Evolutionary conservation across 2,888 invertebrate genomes (phyloP).

Genomic region (Lysandra bellargus): DNA sequence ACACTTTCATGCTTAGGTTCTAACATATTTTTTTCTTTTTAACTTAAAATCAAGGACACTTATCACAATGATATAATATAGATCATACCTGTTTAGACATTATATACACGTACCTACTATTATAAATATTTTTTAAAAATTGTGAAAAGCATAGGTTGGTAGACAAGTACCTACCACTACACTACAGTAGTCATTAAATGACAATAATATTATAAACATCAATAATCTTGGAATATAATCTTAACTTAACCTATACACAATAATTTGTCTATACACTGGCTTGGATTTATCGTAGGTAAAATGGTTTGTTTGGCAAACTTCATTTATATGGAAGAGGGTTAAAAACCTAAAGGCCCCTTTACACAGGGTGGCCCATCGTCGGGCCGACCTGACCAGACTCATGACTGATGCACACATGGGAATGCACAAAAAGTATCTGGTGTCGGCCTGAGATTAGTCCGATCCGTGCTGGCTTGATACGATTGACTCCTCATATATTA

Average conservation of each 20-base stretch:
- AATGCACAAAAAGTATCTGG: no score
- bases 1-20: not conserved
- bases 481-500: no score
- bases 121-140: not conserved
- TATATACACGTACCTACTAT: not conserved
- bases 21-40: not conserved
- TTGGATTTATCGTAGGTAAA: not conserved
- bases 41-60: not conserved
- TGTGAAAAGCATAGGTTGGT: not conserved
- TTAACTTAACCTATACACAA: not conserved
- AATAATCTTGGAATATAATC: conserved; percentile 5
- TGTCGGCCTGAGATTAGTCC: no score
- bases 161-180: not conserved
- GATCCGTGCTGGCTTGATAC: no score
- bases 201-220: conserved; percentile 8
- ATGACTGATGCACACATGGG: no score
- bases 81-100: not conserved
- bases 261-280: not conserved
- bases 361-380: no score
- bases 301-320: not conserved
- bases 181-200: not conserved
- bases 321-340: not conserved
- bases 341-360: not conserved
- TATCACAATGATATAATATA: not conserved
- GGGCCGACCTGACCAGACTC: no score